phyloP scores from a whole-genome alignment of 2,797 vertebrate species.

The Aeoliscus strigatus region DNA sequence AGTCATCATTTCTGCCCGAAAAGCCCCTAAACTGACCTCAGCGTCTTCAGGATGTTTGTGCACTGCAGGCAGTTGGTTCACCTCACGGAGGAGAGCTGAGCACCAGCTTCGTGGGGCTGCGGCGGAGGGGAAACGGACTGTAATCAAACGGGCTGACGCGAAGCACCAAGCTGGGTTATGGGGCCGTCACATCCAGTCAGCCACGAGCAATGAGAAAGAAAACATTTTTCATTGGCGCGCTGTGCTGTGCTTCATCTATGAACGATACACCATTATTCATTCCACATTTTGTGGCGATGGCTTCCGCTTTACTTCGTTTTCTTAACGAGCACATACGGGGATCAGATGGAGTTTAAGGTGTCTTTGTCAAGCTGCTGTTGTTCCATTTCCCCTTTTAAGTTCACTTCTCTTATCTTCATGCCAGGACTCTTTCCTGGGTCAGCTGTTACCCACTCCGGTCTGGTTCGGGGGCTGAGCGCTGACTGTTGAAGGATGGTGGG shows the following conservation, averaged over 20 bases:
- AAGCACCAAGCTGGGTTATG: constrained; percentile 44
- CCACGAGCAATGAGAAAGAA: constrained; percentile 39
- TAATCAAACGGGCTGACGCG: constrained; percentile 39
- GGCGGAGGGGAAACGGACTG: constrained; percentile 42
- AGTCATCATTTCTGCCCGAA: constrained; percentile 24
- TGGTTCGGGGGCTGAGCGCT: constrained; percentile 27
- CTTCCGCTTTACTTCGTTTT: too few species aligned
- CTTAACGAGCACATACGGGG: too few species aligned
- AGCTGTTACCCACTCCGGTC: constrained; percentile 27
- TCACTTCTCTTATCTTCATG: too few species aligned
- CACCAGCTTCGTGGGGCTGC: constrained; percentile 65
- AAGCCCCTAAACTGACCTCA: constrained; percentile 29
- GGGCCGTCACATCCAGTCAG: constrained; percentile 30
- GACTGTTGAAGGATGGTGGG: constrained; percentile 15
- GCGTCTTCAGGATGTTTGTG: constrained; percentile 2
- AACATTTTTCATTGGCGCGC: constrained; percentile 28
- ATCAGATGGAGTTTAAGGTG: too few species aligned
- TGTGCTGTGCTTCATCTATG: constrained; percentile 16
- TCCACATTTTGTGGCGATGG: not conserved
- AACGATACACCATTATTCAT: not conserved
- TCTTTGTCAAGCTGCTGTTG: too few species aligned
- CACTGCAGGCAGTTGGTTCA: constrained; percentile 4
- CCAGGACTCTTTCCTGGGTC: too few species aligned
- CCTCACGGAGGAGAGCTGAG: constrained; percentile 7
- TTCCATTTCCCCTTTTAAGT: too few species aligned